Conservation (phyloP, 2,888 invertebrate species). For the Buathra laborator region DNA sequence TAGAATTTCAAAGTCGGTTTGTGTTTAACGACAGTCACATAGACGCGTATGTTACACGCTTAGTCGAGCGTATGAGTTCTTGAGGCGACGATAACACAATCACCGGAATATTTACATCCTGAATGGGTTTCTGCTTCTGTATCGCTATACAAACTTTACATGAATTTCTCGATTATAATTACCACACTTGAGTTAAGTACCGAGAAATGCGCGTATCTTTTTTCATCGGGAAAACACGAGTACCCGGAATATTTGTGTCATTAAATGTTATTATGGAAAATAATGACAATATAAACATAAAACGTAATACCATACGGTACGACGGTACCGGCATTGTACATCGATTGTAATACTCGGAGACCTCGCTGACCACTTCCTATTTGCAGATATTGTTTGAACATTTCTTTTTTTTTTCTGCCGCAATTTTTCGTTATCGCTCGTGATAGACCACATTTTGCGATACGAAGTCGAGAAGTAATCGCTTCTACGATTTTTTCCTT, state of each 20-base stretch:
- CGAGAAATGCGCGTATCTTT: slow-evolving; percentile 5
- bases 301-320: not conserved
- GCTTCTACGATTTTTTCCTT: not conserved
- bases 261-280: not conserved
- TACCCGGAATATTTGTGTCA: slow-evolving; percentile 1
- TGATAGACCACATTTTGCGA: too few relatives aligned
- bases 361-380: slow-evolving; percentile 11
- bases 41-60: not conserved
- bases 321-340: not conserved
- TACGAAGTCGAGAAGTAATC: not conserved
- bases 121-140: slow-evolving; percentile 27
- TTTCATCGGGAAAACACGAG: not conserved
- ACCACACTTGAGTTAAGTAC: not conserved
- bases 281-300: not conserved
- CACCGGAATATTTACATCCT: slow-evolving; percentile 66
- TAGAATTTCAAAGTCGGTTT: not conserved
- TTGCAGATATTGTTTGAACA: not conserved
- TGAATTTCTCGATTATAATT: not conserved
- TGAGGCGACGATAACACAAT: slow-evolving; percentile 63
- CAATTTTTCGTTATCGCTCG: not conserved
- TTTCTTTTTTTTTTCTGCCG: slow-evolving; percentile 6
- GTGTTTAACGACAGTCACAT: slow-evolving; percentile 16
- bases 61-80: slow-evolving; percentile 13
- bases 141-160: not conserved
- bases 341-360: not conserved